Conservation (phyloP, 2,113 vertebrate species). For the Rhabdornis inornatus region DNA sequence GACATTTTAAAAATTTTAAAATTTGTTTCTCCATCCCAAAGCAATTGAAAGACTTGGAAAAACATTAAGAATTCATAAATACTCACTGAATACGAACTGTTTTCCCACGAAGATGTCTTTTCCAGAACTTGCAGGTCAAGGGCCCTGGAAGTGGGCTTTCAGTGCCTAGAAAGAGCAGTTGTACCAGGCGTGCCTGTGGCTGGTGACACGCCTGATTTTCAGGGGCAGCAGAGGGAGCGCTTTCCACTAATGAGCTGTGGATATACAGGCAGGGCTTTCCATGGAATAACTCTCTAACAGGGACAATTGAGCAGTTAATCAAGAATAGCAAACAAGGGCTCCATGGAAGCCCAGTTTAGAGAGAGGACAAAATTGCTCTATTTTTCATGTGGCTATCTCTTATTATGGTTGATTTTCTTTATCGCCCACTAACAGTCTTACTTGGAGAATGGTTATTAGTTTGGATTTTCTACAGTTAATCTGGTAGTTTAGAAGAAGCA, state of each 20-base stretch:
- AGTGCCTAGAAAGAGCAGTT: background rate
- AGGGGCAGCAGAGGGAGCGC: slow-evolving; percentile 1
- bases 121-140: background rate
- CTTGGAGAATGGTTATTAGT: slow-evolving; percentile 48
- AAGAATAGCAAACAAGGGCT: slow-evolving; percentile 59
- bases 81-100: background rate
- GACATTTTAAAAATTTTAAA: background rate
- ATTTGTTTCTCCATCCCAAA: background rate
- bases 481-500: slow-evolving; percentile 18
- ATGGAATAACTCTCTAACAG: slow-evolving; percentile 28
- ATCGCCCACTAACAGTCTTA: slow-evolving; percentile 26
- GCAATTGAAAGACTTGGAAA: background rate
- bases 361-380: slow-evolving; percentile 59
- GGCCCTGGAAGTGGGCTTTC: background rate
- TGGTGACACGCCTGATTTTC: background rate
- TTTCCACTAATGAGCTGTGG: slow-evolving; percentile 20
- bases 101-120: background rate
- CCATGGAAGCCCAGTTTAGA: slow-evolving; percentile 45
- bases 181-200: background rate
- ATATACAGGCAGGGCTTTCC: slow-evolving; percentile 33
- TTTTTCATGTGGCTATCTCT: slow-evolving; percentile 62
- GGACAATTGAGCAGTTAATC: slow-evolving; percentile 65
- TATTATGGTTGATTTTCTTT: slow-evolving; percentile 57
- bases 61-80: background rate
- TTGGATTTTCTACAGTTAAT: slow-evolving; percentile 45